Conservation (phyloP, 2,888 invertebrate genomes). For the Lysandra coridon region DNA sequence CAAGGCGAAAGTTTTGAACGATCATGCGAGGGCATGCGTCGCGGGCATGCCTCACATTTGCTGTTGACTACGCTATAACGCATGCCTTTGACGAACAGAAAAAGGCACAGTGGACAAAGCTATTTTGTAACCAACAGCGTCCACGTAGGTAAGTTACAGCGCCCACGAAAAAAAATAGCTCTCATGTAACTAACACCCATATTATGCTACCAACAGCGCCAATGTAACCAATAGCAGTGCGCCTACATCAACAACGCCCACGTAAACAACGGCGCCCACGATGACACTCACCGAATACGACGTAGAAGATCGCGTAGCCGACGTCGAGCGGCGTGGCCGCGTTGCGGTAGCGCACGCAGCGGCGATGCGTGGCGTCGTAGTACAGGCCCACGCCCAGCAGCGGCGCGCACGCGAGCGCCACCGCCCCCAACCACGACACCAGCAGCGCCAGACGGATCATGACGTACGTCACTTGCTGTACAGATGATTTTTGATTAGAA, state of each 20-base stretch:
- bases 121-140: too few species aligned
- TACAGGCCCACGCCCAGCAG: slow-evolving; percentile 87
- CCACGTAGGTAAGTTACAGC: too few species aligned
- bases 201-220: too few species aligned
- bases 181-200: too few species aligned
- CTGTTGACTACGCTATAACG: too few species aligned
- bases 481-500: slow-evolving; percentile 7
- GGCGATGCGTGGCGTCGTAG: slow-evolving; percentile 74
- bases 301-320: slow-evolving; percentile 88
- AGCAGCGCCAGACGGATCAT: slow-evolving; percentile 86
- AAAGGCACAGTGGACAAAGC: too few species aligned
- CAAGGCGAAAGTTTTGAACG: too few species aligned
- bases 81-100: too few species aligned
- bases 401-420: slow-evolving; percentile 87
- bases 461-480: slow-evolving; percentile 89
- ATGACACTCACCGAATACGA: slow-evolving; percentile 84
- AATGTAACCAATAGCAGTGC: too few species aligned
- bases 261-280: background rate
- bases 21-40: too few species aligned
- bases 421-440: slow-evolving; percentile 84
- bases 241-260: background rate
- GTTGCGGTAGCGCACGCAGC: slow-evolving; percentile 87
- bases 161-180: too few species aligned
- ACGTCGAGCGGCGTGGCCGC: slow-evolving; percentile 83
- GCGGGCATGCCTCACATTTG: too few species aligned